Evolutionary conservation across 2,888 invertebrate species (phyloP), one percentile per base, ranked within the genome.

Genomic region (Panopea generosa): DNA sequence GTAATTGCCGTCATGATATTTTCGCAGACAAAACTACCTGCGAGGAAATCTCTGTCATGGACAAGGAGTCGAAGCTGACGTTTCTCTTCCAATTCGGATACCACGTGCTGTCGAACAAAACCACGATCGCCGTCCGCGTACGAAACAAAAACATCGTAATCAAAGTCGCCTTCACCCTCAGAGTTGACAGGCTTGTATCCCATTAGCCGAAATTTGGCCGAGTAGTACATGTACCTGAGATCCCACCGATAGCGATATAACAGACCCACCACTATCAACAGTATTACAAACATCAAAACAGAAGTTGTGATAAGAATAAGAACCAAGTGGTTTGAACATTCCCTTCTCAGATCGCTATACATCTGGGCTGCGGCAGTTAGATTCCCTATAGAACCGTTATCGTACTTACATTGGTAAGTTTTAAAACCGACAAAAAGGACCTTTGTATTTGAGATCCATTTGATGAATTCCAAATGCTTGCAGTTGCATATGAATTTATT

Each of bases 1-100:
- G 67, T 60, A 3, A 82, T 69, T 0, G 81, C 81, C 24, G 65
- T 43, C 24, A 71, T 47, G 26, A 82, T 82, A 27, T 77, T 82
- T 7, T 74, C 77, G 26, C 57, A 62, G 14, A 82, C 66, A 20
- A 55, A 59, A 9, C 65, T 57, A 1, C 75, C 81, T 2, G 61
- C 53, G 18, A 47, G 52, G 40, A 77, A 74, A 65, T 82, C 77
- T 7, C 74, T 40, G 47, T 82, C 77, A 50, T 75, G 71, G 20
- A 77, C 60, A n/a, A 71, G 56, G n/a, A 81, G 68, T 40, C 43
- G 43, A 22, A 74, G 27, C 0, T 67, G 59, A n/a, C 65, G 27
- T 14, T 59, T 66, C 9, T 27, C 47, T 66, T 82, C 77, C 6
- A 82, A 55, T 27, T 69, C 53, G 4, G 55, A 47, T 11, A 70